Evolutionary conservation across 2,797 vertebrate species (phyloP), one percentile per base, ranked within the genome.

Genomic region (Sciurus carolinensis): DNA sequence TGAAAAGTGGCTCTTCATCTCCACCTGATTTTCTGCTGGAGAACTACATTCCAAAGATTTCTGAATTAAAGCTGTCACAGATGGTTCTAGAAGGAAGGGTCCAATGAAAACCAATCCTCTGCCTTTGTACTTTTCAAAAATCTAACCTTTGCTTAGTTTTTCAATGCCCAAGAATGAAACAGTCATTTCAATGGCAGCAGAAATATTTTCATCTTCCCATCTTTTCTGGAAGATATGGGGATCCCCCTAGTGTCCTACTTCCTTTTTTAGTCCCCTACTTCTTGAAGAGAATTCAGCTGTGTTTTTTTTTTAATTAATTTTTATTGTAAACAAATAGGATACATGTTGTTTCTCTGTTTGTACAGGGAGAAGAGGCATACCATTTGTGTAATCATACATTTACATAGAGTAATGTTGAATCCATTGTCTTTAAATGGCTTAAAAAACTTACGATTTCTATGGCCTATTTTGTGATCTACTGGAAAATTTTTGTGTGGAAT

Each of bases 201-300:
- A 86, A 91, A 87, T 52, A 79, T 71, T 83, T 88, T 91, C 82
- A 52, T 2, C 33, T 30, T 80, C 66, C 36, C 18, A 54, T 18
- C 15, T 84, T 82, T 84, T 22, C 69, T 83, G 15, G 3, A 14
- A 94, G 12, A 9, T 39, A 5, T 54, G 15, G 20, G 10, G 64
- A 57, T 30, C 22, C 28, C 33, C 59, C 82, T 22, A 2, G 57
- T 64, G 3, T 36, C 77, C 47, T 24, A 12, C 26, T 76, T 52
- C 24, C 33, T 7, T 47, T 69, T 81, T 82, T 50, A 90, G 84
- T 85, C 95, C 14, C 28, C 69, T 71, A 4, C 79, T 54, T 3
- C 81, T 95, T 90, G 52, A 95, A 92, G 54, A 92, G 90, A 91
- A 79, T 28, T 47, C 52, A 73, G 18, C 59, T 77, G 22, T 72